Evolutionary conservation across 2,888 invertebrate genomes (phyloP).

Genomic region (Palloptera scutellata): DNA sequence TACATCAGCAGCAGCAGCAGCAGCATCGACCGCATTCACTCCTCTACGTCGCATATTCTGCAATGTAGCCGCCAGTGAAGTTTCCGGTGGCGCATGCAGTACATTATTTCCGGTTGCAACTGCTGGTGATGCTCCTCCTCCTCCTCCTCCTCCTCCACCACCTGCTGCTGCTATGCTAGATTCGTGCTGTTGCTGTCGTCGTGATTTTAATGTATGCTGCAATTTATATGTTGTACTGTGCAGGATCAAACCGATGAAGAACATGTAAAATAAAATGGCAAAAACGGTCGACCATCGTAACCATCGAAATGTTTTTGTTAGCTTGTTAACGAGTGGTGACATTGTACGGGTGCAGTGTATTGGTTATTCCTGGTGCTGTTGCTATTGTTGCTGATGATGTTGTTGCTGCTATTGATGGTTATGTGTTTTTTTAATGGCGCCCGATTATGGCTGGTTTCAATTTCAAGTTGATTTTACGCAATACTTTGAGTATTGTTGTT

Average conservation of each 20-base stretch:
- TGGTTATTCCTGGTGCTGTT: conserved; percentile 12
- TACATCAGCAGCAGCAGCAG: conserved; percentile 11
- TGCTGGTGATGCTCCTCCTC: conserved; percentile 28
- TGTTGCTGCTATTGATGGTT: conserved; percentile 5
- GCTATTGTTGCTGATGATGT: conserved; percentile 13
- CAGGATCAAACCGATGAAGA: conserved; percentile 67
- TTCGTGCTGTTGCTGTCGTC: conserved; percentile 17
- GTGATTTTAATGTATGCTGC: conserved; percentile 45
- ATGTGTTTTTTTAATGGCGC: too few species aligned
- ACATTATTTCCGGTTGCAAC: conserved; percentile 41
- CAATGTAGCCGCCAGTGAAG: conserved; percentile 24
- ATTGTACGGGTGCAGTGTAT: conserved; percentile 19
- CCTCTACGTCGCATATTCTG: conserved; percentile 13
- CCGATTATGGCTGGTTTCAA: too few species aligned
- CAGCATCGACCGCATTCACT: conserved; percentile 21
- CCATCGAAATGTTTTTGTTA: conserved; percentile 59
- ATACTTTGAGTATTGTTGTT: background rate
- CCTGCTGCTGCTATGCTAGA: conserved; percentile 31
- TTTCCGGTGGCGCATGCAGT: conserved; percentile 43
- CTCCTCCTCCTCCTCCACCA: conserved; percentile 29
- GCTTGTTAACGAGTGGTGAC: conserved; percentile 56
- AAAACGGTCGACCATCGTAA: conserved; percentile 68
- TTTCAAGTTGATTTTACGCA: conserved; percentile 2
- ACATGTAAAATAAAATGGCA: conserved; percentile 67
- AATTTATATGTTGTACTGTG: conserved; percentile 64